Conservation (phyloP, 2,113 vertebrate genomes). For the Fregata magnificens region DNA sequence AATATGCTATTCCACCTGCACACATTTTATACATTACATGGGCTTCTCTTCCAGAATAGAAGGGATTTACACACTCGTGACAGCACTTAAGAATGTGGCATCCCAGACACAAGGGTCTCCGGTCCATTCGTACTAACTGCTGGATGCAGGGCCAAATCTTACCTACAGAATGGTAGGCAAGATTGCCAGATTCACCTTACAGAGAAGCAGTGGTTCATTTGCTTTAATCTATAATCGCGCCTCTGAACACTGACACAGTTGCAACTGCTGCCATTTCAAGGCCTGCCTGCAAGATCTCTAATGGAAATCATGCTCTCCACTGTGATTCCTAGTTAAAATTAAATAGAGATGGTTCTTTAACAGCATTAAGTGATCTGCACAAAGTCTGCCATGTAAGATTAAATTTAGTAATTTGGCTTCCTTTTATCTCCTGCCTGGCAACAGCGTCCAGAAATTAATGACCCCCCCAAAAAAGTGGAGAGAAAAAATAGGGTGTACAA, state of each 20-base stretch:
- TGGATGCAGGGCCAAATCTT: neutral
- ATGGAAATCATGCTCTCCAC: neutral
- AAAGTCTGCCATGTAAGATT: neutral
- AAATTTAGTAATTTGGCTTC: neutral
- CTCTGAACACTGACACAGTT: neutral
- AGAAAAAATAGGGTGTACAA: neutral
- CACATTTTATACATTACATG: neutral
- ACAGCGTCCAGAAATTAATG: neutral
- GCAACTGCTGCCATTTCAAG: neutral
- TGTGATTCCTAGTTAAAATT: neutral
- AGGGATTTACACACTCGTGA: neutral
- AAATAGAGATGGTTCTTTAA: neutral
- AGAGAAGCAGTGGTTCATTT: neutral
- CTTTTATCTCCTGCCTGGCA: neutral
- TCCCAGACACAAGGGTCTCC: neutral
- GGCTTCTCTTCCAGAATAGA: neutral
- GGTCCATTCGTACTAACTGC: rapidly evolving
- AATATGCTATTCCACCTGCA: neutral
- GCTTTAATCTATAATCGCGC: neutral
- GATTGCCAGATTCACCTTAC: rapidly evolving
- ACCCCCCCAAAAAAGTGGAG: neutral
- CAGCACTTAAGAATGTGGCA: rapidly evolving
- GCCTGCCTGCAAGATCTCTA: neutral
- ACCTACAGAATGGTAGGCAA: neutral
- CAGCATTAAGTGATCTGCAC: neutral